Conservation (phyloP, 2,797 vertebrate genomes). For the Dermochelys coriacea region DNA sequence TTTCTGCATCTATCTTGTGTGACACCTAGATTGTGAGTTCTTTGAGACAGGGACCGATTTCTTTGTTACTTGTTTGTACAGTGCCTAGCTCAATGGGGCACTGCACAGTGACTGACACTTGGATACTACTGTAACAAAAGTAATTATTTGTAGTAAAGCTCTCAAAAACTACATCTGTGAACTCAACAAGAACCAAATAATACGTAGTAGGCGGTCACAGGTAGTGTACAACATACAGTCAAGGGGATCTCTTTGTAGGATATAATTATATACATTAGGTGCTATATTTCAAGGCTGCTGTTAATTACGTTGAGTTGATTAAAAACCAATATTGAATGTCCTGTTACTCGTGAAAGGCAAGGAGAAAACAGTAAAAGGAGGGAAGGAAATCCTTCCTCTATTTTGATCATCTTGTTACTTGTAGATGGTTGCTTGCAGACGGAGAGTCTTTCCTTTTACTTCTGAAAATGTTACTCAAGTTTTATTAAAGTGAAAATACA, state of each 20-base stretch:
- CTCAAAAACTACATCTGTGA: not conserved
- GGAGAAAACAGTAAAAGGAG: not conserved
- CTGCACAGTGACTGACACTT: not conserved
- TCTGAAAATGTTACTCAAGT: not conserved
- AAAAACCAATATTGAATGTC: not conserved
- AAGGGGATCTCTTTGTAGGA: not conserved
- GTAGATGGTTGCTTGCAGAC: not conserved
- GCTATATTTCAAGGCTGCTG: not conserved
- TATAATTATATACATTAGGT: not conserved
- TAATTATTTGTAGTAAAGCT: not conserved
- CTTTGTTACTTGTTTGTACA: not conserved
- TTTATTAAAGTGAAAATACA: not conserved
- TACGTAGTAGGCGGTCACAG: rapidly evolving
- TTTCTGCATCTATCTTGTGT: not conserved
- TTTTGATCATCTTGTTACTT: not conserved
- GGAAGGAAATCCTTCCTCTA: not conserved
- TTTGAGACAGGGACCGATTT: not conserved
- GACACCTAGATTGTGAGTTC: not conserved
- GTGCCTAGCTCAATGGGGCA: not conserved
- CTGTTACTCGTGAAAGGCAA: not conserved
- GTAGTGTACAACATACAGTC: not conserved
- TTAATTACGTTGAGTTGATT: not conserved
- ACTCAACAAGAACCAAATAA: not conserved
- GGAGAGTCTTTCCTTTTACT: not conserved
- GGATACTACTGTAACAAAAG: not conserved